Percentiles rank a stretch among this genome's conserved stretches.
Evolutionary conservation across 2,797 vertebrate species (phyloP).

Genomic region (Taenioides sp.): DNA sequence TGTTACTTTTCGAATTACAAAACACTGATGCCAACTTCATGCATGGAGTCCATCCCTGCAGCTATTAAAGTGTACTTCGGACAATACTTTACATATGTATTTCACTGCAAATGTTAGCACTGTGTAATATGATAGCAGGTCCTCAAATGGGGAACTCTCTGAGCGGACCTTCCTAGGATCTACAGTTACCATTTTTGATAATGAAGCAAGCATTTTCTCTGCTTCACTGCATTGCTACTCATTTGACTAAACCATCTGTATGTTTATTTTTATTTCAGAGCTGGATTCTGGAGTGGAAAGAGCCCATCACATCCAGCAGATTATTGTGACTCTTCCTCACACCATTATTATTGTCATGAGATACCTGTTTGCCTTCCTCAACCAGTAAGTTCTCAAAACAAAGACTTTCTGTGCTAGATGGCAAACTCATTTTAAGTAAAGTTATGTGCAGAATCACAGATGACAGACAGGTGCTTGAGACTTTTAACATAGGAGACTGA

Average conservation of each 20-base stretch:
- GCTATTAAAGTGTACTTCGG: neutral
- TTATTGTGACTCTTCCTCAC: conserved; percentile 87
- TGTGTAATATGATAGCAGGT: neutral
- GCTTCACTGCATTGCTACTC: neutral
- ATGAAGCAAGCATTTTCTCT: neutral
- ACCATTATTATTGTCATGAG: conserved; percentile 95
- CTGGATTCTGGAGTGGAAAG: conserved; percentile 87
- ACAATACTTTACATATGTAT: neutral
- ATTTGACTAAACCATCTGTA: neutral
- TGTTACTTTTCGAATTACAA: conserved; percentile 29
- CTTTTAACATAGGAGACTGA: too few species aligned
- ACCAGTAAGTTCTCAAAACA: conserved; percentile 86
- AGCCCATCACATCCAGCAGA: conserved; percentile 94
- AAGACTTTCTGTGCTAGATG: neutral
- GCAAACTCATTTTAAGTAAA: neutral
- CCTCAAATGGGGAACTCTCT: neutral
- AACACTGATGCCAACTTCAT: too few species aligned
- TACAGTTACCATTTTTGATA: neutral
- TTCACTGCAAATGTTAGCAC: neutral
- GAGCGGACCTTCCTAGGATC: neutral
- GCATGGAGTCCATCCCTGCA: neutral
- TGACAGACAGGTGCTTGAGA: neutral
- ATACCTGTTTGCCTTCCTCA: conserved; percentile 98
- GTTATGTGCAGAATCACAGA: neutral
- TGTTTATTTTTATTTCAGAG: conserved; percentile 78